phyloP scores from a whole-genome alignment of 2,113 vertebrate genomes.

The Plectropomus leopardus region DNA sequence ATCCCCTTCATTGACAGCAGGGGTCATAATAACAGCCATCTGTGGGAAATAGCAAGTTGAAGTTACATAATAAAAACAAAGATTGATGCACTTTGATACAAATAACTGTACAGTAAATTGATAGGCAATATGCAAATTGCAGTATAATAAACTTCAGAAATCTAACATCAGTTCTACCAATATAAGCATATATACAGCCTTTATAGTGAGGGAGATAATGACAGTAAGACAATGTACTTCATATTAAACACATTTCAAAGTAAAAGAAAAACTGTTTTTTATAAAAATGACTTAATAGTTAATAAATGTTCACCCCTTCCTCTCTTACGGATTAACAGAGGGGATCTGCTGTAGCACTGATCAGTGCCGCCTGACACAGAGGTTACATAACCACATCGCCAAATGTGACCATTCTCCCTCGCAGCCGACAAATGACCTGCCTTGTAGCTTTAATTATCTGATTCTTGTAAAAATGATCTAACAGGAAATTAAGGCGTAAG shows the following conservation, averaged over 20 bases:
- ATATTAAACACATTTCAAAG: background rate
- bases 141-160: background rate
- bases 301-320: background rate
- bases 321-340: background rate
- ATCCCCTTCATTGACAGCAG: background rate
- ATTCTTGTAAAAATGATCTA: slow-evolving; percentile 2
- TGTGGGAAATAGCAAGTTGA: background rate
- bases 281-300: too few relatives aligned
- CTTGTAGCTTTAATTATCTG: slow-evolving; percentile 28
- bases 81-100: background rate
- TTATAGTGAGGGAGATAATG: background rate
- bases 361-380: slow-evolving; percentile 1
- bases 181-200: too few relatives aligned
- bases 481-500: slow-evolving; percentile 1
- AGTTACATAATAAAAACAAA: background rate
- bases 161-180: background rate
- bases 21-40: background rate
- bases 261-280: background rate
- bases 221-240: background rate
- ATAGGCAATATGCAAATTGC: background rate
- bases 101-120: background rate
- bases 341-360: slow-evolving; percentile 4
- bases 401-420: slow-evolving; percentile 6
- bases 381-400: slow-evolving; percentile 40
- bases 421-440: slow-evolving; percentile 31